Percentiles rank a stretch among this genome's conserved stretches.
Evolutionary conservation across 2,888 invertebrate genomes (phyloP).

Genomic region (Chalcis sispes): DNA sequence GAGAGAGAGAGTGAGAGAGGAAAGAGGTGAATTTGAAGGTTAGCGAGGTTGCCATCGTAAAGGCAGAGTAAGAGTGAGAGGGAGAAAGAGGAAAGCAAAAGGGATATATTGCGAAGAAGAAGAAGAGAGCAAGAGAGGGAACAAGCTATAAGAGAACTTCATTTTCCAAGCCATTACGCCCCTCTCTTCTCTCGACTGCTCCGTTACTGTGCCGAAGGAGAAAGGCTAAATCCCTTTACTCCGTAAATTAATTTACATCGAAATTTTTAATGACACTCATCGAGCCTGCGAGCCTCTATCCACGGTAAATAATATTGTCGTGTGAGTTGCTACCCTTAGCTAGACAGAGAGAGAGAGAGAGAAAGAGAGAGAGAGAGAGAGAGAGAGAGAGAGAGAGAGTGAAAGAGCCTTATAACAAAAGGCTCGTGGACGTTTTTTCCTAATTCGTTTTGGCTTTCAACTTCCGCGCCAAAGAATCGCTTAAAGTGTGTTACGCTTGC

Average conservation of each 20-base stretch:
- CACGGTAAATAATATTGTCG: slow-evolving; percentile 35
- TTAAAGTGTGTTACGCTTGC: no score
- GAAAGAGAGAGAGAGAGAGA: no score
- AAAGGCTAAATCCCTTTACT: slow-evolving; percentile 70
- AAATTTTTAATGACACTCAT: slow-evolving; percentile 75
- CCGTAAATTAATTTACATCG: slow-evolving; percentile 75
- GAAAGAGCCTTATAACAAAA: no score
- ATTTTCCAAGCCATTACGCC: slow-evolving; percentile 75
- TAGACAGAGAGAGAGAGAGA: no score
- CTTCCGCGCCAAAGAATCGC: no score
- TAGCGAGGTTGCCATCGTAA: slow-evolving; percentile 49
- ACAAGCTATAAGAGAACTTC: slow-evolving; percentile 69
- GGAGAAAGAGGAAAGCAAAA: slow-evolving; percentile 51
- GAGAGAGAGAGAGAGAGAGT: no score
- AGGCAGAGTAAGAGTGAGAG: slow-evolving; percentile 60
- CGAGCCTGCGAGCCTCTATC: slow-evolving; percentile 58
- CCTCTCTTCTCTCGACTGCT: slow-evolving; percentile 62
- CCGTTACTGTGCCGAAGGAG: slow-evolving; percentile 51
- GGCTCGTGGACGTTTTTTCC: no score
- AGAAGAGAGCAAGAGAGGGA: slow-evolving; percentile 11
- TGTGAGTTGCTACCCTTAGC: no score
- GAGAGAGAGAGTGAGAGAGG: slow-evolving; percentile 17
- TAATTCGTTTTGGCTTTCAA: no score
- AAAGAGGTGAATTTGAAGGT: slow-evolving; percentile 51
- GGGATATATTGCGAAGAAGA: slow-evolving; percentile 52